These are phyloP conservation scores for Eupelmus urozonus DNA, from an alignment of 2,888 invertebrate genomes.

Conservation along the genomic window DNA sequence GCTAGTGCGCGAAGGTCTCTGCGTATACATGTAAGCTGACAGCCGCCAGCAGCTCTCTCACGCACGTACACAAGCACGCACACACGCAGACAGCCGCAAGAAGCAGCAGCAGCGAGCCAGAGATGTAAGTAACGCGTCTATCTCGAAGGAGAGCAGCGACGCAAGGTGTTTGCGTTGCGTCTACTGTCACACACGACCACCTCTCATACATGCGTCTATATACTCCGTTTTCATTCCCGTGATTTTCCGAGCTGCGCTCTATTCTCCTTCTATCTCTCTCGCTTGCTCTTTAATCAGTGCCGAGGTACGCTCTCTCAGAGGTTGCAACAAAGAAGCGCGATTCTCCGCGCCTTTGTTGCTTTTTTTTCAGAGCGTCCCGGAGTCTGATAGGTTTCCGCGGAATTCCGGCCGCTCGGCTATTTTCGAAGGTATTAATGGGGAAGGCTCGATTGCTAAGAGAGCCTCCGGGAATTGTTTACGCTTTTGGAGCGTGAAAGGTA, in stretches of 20 bases:
- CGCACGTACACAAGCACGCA: not conserved
- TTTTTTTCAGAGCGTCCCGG: too few relatives aligned
- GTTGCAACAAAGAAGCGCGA: not conserved
- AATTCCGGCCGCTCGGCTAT: too few relatives aligned
- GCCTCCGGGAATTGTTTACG: not conserved
- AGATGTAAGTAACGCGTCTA: slow-evolving; percentile 32
- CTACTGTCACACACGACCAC: not conserved
- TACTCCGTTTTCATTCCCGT: too few relatives aligned
- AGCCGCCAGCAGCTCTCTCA: too few relatives aligned
- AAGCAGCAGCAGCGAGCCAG: not conserved
- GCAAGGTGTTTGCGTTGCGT: slow-evolving; percentile 17
- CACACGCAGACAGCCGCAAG: not conserved
- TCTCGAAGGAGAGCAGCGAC: too few relatives aligned
- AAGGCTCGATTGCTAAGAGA: not conserved
- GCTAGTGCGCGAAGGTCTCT: not conserved
- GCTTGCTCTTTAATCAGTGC: too few relatives aligned
- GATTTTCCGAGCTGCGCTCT: not conserved
- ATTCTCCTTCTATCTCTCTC: too few relatives aligned
- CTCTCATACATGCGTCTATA: not conserved
- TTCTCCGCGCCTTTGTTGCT: too few relatives aligned
- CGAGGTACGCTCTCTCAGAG: too few relatives aligned
- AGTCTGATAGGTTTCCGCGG: too few relatives aligned
- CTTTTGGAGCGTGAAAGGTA: not conserved
- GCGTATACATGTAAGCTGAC: not conserved
- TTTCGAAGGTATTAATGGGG: too few relatives aligned